These are phyloP conservation scores for Pararge aegeria DNA, from an alignment of 1,140 invertebrate species.

Conservation along the genomic window DNA sequence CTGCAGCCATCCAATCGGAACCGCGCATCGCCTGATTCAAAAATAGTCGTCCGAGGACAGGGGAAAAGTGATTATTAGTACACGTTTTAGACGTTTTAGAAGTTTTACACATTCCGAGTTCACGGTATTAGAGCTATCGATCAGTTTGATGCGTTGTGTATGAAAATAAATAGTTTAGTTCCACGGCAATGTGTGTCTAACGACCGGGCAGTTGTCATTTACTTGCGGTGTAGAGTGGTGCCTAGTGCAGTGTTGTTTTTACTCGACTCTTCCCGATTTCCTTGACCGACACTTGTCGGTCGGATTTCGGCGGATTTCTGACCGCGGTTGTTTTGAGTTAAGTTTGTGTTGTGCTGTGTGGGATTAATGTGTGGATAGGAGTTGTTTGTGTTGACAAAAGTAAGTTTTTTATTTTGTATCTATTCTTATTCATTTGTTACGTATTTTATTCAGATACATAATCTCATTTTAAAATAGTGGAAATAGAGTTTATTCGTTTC, in stretches of 20 bases:
- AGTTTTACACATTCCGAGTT: neutral
- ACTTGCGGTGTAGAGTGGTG: constrained; percentile 58
- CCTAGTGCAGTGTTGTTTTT: constrained; percentile 45
- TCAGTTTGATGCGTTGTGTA: constrained; percentile 56
- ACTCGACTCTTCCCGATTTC: constrained; percentile 29
- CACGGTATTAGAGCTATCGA: constrained; percentile 29
- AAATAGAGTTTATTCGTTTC: neutral
- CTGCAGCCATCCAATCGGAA: constrained; percentile 7
- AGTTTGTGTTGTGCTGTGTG: constrained; percentile 20
- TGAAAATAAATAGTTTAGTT: constrained; percentile 72
- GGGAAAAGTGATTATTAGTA: constrained; percentile 8
- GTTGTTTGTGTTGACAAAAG: neutral
- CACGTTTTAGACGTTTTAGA: constrained; percentile 1
- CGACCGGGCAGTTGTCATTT: constrained; percentile 66
- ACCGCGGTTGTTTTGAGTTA: neutral
- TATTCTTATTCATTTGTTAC: too few species aligned
- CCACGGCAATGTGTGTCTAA: constrained; percentile 50
- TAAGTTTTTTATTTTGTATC: too few species aligned
- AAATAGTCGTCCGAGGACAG: constrained; percentile 18
- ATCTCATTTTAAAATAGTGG: neutral
- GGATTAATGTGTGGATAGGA: constrained; percentile 13
- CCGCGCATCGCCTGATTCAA: constrained; percentile 4
- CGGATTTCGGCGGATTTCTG: neutral
- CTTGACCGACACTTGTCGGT: constrained; percentile 45
- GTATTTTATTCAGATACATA: too few species aligned